Evolutionary conservation across 53 echinoderm and acorn worm genomes (phyloP), one percentile per base, ranked within the genome.

Genomic region (Stichopus horrens): DNA sequence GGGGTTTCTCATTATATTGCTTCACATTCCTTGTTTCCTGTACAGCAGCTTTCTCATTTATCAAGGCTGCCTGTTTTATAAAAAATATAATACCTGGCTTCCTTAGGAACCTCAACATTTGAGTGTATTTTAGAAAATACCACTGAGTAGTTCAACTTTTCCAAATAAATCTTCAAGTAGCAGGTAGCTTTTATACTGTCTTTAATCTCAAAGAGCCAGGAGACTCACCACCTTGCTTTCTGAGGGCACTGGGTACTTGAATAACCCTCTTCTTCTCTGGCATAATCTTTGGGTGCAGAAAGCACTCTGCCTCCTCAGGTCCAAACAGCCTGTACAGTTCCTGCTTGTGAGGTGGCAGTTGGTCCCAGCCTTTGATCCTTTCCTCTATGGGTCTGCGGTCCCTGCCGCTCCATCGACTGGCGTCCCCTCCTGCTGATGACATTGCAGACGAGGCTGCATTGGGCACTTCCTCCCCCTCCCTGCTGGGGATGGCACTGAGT

Each of bases 321-420:
- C 97, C 97, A 88, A 97, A 93, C 84, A 97, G 86, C 67, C 88
- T 90, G 81, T 95, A 91, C 10, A 97, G 83, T 73, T 92, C 75
- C 63, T 93, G 92, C 89, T 97, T 94, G 84, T 97, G 94, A 7
- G 55, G 67, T 16, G 92, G 91, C 52, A 91, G 74, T 4, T 94
- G 78, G 21, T 94, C 90, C 88, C 90, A 90, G 18, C 60, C 66
- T 21, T 90, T 73, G 55, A 77, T 75, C 14, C 23, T 76, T 9
- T 73, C 91, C 74, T 92, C 92, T 9, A 88, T 73, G 65, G 67
- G 51, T 51, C 53, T 19, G 7, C 6, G 14, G 8, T 73, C 16
- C 18, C 54, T 65, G 80, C 51, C 58, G 8, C 58, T 56, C 13
- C 18, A 9, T 23, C 8, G 78, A 37, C 60, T 73, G 53, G 75